Percentiles rank a stretch among this genome's conserved stretches.
phyloP scores from a whole-genome alignment of 2,113 vertebrate species.

The Tragelaphus buxtoni region DNA sequence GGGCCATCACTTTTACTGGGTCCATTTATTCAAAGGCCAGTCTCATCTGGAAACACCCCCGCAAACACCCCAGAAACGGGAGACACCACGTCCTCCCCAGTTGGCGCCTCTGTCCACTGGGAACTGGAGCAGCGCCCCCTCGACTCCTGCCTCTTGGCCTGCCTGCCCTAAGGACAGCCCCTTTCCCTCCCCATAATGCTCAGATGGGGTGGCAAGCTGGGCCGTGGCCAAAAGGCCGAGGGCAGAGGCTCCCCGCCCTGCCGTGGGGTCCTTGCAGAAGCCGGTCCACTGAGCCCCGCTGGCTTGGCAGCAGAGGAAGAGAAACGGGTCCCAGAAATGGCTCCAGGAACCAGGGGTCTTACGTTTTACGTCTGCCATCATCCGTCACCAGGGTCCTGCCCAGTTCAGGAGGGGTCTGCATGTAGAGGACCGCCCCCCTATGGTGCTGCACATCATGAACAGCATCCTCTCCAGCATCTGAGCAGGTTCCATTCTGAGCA shows the following conservation, averaged over 20 bases:
- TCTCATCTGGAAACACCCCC: not conserved
- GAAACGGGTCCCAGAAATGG: not conserved
- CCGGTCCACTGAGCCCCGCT: rapidly evolving
- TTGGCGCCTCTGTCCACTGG: rapidly evolving
- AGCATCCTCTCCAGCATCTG: not conserved
- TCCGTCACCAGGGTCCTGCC: rapidly evolving
- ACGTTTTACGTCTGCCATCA: not conserved
- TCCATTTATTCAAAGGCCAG: not conserved
- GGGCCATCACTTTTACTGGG: not conserved
- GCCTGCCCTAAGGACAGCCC: not conserved
- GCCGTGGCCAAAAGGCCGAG: rapidly evolving
- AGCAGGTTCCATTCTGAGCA: not conserved
- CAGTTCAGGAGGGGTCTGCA: rapidly evolving
- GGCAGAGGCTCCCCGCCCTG: not conserved
- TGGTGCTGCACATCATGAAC: rapidly evolving
- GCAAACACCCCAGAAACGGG: not conserved
- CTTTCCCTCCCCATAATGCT: rapidly evolving
- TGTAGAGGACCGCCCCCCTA: not conserved
- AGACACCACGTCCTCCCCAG: not conserved
- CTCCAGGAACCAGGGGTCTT: rapidly evolving
- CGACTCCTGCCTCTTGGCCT: rapidly evolving
- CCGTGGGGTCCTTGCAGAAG: rapidly evolving
- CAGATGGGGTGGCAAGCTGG: rapidly evolving
- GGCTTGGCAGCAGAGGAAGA: not conserved
- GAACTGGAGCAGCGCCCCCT: rapidly evolving